Evolutionary conservation across 2,113 vertebrate species (phyloP), one percentile per base, ranked within the genome.

Genomic region (Serinus canaria): DNA sequence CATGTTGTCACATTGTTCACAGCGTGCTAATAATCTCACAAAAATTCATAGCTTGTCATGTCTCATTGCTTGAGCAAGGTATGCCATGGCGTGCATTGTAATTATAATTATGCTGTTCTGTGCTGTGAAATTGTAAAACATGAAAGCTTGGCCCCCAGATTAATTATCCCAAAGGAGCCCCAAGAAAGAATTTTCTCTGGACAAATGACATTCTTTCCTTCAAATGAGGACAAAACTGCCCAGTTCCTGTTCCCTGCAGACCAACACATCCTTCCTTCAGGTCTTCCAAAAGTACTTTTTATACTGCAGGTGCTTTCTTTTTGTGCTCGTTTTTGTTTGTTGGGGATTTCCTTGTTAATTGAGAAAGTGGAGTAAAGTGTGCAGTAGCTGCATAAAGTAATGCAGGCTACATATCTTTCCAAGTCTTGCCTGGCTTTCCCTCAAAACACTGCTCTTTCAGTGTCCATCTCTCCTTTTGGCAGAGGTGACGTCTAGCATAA

Each of bases 161-260:
- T 52, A 90, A 62, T 2, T 11, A 70, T 30, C n/a, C 60, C 6
- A 68, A 91, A 82, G 33, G 20, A 93, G 11, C 10, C 19, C 17
- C 5, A 37, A 31, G 30, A 28, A 41, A 55, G 7, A 76, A 43
- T 46, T 90, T 80, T 12, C 30, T 49, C 17, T 37, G 28, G 44
- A 23, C 16, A 76, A 15, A 37, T n/a, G 13, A 41, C 1, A 4
- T 7, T 49, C 1, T 58, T 62, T 89, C 50, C 39, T 75, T 25
- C 17, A 68, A 27, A 44, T 43, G 12, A 53, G 19, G 7, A 22
- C 6, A 49, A 72, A 83, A n/a, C 28, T 39, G 9, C 7, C 13
- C 0, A 0, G 9, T 59, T 66, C 35, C 3, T 5, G 6, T 50
- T 80, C 15, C 9, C 0, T 60, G 67, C 7, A 17, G 23, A 60